A percentile compares a stretch with the other conserved stretches of the same genome.
Evolutionary conservation across 2,113 vertebrate species (phyloP).

Genomic region (Chaenocephalus aceratus): DNA sequence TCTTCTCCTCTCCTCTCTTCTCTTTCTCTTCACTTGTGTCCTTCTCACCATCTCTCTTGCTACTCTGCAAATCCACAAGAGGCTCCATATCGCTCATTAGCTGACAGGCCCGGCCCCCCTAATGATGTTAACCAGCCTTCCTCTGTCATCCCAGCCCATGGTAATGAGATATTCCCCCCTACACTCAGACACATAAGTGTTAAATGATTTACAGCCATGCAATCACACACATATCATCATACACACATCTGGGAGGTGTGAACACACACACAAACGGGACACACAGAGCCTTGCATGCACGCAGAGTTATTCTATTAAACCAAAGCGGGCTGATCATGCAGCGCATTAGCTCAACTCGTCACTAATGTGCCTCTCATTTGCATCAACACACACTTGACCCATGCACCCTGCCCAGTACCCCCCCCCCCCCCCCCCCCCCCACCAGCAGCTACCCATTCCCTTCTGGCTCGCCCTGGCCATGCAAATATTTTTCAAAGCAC

Average conservation of each 20-base stretch:
- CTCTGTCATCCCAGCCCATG: conserved; percentile 64
- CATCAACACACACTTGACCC: conserved; percentile 86
- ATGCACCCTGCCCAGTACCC: conserved; percentile 35
- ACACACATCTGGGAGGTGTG: conserved; percentile 38
- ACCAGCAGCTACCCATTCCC: conserved; percentile 71
- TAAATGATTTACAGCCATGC: conserved; percentile 64
- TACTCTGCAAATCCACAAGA: conserved; percentile 54
- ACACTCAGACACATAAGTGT: conserved; percentile 33
- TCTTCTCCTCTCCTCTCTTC: not conserved
- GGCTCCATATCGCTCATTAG: conserved; percentile 72
- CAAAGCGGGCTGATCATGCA: conserved; percentile 45
- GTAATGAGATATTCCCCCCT: conserved; percentile 63
- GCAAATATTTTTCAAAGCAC: conserved; percentile 78
- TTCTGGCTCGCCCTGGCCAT: conserved; percentile 67
- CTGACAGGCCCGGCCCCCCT: conserved; percentile 69
- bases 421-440: too few species aligned
- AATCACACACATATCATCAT: conserved; percentile 42
- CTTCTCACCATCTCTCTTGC: not conserved
- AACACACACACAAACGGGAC: conserved; percentile 2
- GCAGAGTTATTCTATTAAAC: conserved; percentile 65
- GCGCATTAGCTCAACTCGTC: conserved; percentile 59
- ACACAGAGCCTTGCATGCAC: conserved; percentile 22
- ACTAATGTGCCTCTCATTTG: conserved; percentile 84
- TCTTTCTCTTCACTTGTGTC: not conserved
- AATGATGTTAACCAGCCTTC: conserved; percentile 77